These are phyloP conservation scores for Linurgus olivaceus DNA, from an alignment of 2,797 vertebrate genomes.

Conservation along the genomic window DNA sequence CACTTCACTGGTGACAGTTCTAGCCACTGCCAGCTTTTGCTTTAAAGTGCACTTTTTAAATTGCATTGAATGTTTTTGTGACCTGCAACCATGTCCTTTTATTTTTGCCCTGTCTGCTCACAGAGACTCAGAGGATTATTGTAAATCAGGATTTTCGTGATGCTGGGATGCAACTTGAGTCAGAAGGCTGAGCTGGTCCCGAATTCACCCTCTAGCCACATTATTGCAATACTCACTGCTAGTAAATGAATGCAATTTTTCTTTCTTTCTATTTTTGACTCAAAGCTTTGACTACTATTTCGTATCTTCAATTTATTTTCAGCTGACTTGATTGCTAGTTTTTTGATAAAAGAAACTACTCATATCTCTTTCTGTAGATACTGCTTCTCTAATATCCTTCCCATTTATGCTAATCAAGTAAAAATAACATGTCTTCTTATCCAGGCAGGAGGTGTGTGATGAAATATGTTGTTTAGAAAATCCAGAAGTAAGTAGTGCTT, in stretches of 20 bases:
- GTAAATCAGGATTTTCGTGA: background rate
- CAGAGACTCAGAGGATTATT: background rate
- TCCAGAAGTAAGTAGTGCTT: background rate
- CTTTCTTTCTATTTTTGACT: background rate
- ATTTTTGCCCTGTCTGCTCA: background rate
- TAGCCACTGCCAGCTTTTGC: background rate
- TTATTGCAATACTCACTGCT: background rate
- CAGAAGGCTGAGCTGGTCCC: background rate
- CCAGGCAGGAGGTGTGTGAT: background rate
- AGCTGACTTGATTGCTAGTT: background rate
- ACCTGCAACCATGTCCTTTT: background rate
- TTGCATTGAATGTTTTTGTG: background rate
- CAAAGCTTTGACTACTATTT: background rate
- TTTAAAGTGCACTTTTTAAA: background rate
- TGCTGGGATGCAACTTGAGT: background rate
- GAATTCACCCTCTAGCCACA: background rate
- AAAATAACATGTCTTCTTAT: constrained; percentile 19
- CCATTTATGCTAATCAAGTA: background rate
- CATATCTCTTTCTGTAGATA: background rate
- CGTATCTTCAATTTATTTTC: background rate
- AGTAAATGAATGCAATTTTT: background rate
- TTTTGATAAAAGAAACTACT: background rate
- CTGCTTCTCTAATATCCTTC: background rate
- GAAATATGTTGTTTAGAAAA: constrained; percentile 21
- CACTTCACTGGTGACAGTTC: background rate